phyloP scores from a whole-genome alignment of 2,797 vertebrate genomes.

The Anguilla obscura region DNA sequence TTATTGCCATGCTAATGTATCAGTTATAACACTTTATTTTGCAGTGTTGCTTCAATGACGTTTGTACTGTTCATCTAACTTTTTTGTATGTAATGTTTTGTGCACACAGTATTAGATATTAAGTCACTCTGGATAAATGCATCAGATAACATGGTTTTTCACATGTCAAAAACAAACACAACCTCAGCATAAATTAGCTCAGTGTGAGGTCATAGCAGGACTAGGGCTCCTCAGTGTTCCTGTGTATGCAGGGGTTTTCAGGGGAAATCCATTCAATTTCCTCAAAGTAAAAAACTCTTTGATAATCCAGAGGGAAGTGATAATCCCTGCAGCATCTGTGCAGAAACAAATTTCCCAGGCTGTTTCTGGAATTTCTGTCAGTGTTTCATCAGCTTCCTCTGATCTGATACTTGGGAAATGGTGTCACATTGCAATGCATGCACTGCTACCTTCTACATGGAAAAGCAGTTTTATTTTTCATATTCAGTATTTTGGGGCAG shows the following conservation, averaged over 20 bases:
- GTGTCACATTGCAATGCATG: not conserved
- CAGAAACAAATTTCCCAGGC: not conserved
- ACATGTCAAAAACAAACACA: not conserved
- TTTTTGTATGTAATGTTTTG: not conserved
- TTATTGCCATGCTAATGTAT: no score
- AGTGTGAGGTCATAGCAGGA: not conserved
- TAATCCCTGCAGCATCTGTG: not conserved
- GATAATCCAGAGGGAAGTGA: constrained; percentile 3
- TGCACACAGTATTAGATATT: not conserved
- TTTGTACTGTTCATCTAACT: not conserved
- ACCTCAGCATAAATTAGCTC: not conserved
- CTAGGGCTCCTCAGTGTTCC: not conserved
- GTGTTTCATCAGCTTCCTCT: not conserved
- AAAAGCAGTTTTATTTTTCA: not conserved
- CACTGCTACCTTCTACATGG: not conserved
- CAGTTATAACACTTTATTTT: not conserved
- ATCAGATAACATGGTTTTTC: not conserved
- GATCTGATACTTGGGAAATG: not conserved
- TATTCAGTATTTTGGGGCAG: not conserved
- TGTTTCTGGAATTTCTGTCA: constrained; percentile 1
- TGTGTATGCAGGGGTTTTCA: not conserved
- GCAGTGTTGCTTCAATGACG: not conserved
- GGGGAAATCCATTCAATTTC: not conserved
- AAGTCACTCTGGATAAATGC: not conserved
- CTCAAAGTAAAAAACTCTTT: not conserved